Percentiles rank a stretch among this genome's conserved stretches.
These are phyloP conservation scores for Camelus bactrianus DNA, from an alignment of 2,113 vertebrate genomes.

Conservation along the genomic window DNA sequence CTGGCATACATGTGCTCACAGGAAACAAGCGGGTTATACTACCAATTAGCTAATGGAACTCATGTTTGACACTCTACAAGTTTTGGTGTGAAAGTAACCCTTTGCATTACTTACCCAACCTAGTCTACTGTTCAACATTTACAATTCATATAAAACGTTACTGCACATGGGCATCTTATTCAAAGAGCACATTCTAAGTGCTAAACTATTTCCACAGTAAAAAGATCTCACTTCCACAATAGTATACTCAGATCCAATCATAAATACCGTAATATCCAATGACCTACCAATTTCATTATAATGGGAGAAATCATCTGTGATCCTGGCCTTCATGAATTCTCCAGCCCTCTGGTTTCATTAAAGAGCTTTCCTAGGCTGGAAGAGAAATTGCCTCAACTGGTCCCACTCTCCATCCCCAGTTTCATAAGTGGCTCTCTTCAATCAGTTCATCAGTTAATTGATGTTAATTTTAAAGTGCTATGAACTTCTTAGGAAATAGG, in stretches of 20 bases:
- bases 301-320: constrained; percentile 77
- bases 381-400: constrained; percentile 67
- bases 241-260: constrained; percentile 70
- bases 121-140: constrained; percentile 66
- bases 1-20: background rate
- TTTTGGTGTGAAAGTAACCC: constrained; percentile 41
- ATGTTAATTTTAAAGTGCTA: constrained; percentile 83
- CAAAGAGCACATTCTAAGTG: constrained; percentile 78
- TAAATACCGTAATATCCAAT: constrained; percentile 77
- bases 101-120: constrained; percentile 45
- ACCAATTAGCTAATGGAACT: constrained; percentile 23
- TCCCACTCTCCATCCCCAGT: constrained; percentile 38
- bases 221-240: constrained; percentile 55
- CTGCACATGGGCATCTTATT: constrained; percentile 73
- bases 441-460: constrained; percentile 85
- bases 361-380: constrained; percentile 72
- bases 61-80: background rate
- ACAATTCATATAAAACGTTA: constrained; percentile 77
- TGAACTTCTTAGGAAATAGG: constrained; percentile 82
- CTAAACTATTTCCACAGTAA: constrained; percentile 79
- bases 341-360: constrained; percentile 80
- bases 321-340: constrained; percentile 79
- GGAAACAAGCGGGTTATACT: background rate
- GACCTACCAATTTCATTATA: constrained; percentile 82
- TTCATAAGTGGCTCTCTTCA: constrained; percentile 78